These are phyloP conservation scores for Nothobranchius furzeri DNA, from an alignment of 2,113 vertebrate species.

Conservation along the genomic window DNA sequence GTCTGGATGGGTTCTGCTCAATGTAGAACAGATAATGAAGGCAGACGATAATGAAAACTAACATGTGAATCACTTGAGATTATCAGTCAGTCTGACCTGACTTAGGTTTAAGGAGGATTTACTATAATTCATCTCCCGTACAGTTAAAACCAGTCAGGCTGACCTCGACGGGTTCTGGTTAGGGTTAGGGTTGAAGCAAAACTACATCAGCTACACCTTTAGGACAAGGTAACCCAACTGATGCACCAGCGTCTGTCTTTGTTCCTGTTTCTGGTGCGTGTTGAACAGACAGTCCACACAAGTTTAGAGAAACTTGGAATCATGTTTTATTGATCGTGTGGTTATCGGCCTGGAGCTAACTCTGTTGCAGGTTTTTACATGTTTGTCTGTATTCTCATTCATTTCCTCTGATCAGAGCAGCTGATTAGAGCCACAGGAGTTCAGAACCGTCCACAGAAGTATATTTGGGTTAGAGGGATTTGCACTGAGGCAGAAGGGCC, in stretches of 20 bases:
- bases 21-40: not conserved
- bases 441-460: not conserved
- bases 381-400: slow-evolving; percentile 47
- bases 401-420: slow-evolving; percentile 38
- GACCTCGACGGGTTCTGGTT: slow-evolving; percentile 16
- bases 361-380: slow-evolving; percentile 3
- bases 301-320: too few relatives aligned
- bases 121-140: slow-evolving; percentile 13
- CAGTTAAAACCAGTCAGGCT: slow-evolving; percentile 13
- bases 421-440: slow-evolving; percentile 41
- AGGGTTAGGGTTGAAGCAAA: too few relatives aligned
- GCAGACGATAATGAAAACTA: slow-evolving; percentile 4
- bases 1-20: slow-evolving; percentile 41
- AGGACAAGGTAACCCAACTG: slow-evolving; percentile 39
- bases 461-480: slow-evolving; percentile 38
- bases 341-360: too few relatives aligned
- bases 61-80: not conserved
- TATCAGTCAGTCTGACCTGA: slow-evolving; percentile 10
- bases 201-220: slow-evolving; percentile 39
- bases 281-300: too few relatives aligned
- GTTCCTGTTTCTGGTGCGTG: not conserved
- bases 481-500: not conserved
- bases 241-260: slow-evolving; percentile 24
- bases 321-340: slow-evolving; percentile 27
- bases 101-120: slow-evolving; percentile 5